These are phyloP conservation scores for Colletes collaris DNA, from an alignment of 2,888 invertebrate species.

Conservation along the genomic window DNA sequence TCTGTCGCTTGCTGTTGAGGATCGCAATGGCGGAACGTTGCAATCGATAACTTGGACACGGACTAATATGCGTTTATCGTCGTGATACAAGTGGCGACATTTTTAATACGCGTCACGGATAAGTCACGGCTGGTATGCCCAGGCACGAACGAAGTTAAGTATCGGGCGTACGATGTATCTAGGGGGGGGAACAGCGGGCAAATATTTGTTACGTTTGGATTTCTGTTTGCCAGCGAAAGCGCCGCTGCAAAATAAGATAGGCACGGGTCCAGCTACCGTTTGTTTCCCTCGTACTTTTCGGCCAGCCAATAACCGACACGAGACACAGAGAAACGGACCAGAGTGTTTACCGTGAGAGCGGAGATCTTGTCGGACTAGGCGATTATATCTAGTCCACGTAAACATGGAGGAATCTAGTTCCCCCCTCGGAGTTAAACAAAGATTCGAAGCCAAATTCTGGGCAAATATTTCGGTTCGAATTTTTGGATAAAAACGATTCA, in stretches of 20 bases:
- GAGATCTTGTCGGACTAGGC: not conserved
- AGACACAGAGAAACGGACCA: not conserved
- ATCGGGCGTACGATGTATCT: conserved; percentile 39
- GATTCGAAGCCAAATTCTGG: not conserved
- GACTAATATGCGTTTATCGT: conserved; percentile 28
- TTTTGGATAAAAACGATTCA: too few relatives aligned
- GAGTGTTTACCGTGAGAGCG: conserved; percentile 6
- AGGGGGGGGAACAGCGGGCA: conserved; percentile 39
- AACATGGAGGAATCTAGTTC: not conserved
- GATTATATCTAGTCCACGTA: not conserved
- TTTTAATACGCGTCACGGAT: conserved; percentile 45
- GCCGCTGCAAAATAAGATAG: conserved; percentile 57
- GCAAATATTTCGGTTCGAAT: too few relatives aligned
- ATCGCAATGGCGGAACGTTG: too few relatives aligned
- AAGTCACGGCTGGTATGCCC: conserved; percentile 51
- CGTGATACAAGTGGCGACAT: conserved; percentile 16
- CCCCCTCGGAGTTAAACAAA: not conserved
- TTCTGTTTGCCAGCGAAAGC: conserved; percentile 58
- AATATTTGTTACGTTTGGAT: conserved; percentile 65
- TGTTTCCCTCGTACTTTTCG: conserved; percentile 27
- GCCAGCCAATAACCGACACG: conserved; percentile 1
- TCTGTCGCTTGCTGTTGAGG: too few relatives aligned
- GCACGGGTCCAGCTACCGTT: conserved; percentile 43
- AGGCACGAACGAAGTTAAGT: conserved; percentile 54
- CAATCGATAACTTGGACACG: conserved; percentile 11